Conservation (phyloP, 2,113 vertebrate species). For the Neoarius graeffei region DNA sequence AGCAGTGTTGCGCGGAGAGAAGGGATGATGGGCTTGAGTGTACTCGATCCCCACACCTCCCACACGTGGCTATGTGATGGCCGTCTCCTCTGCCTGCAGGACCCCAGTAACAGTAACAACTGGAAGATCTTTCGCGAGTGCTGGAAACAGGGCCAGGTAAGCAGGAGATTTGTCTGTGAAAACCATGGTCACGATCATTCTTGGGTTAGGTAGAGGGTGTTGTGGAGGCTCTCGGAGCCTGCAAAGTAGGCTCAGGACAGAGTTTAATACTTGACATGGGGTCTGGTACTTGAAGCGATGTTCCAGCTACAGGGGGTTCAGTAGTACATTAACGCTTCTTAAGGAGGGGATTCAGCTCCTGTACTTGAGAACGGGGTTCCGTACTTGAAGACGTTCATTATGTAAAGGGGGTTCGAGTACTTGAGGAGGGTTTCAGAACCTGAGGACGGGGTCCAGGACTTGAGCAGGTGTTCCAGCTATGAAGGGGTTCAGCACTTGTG, state of each 20-base stretch:
- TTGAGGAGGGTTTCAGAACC: neutral
- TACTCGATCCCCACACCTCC: slow-evolving; percentile 94
- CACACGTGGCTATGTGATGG: slow-evolving; percentile 99
- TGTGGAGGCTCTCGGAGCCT: neutral
- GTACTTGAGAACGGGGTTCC: neutral
- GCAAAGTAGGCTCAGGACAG: neutral
- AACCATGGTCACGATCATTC: neutral
- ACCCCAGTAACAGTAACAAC: slow-evolving; percentile 96
- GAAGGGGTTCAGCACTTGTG: neutral
- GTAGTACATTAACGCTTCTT: neutral
- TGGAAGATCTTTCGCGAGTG: slow-evolving; percentile 99
- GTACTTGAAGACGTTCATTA: no score
- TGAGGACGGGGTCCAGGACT: no score
- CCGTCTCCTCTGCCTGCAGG: slow-evolving; percentile 94
- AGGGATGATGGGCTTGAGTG: slow-evolving; percentile 93
- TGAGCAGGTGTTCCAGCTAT: neutral
- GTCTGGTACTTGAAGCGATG: neutral
- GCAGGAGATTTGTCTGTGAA: slow-evolving; percentile 12
- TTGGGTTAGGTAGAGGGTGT: neutral
- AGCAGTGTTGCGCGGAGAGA: slow-evolving; percentile 80
- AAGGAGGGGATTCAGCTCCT: neutral
- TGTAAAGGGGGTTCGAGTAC: no score
- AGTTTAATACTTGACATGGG: neutral
- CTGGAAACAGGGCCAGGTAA: slow-evolving; percentile 99
- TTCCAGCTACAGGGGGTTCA: neutral